A percentile compares a stretch with the other conserved stretches of the same genome.
Evolutionary conservation across 2,888 invertebrate genomes (phyloP).

Genomic region (Deroplatys truncata): DNA sequence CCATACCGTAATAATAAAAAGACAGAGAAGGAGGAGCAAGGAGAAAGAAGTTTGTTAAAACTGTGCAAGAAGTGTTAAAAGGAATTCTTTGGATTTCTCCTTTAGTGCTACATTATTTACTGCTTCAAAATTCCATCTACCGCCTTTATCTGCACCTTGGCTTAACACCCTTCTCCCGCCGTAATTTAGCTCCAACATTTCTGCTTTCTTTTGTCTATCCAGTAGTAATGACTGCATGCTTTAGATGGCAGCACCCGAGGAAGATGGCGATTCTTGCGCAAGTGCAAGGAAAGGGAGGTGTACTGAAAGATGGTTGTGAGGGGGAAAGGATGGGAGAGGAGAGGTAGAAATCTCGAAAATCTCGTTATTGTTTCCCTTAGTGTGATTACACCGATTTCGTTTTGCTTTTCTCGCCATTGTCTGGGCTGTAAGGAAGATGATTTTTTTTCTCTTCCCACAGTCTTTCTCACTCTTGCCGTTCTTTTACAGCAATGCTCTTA

Average conservation of each 20-base stretch:
- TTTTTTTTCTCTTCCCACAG: neutral
- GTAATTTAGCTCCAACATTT: neutral
- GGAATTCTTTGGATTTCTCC: neutral
- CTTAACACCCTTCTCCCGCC: neutral
- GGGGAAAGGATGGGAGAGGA: neutral
- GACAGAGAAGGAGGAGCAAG: neutral
- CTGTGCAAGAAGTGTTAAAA: neutral
- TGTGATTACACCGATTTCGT: conserved; percentile 16
- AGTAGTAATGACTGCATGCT: conserved; percentile 10
- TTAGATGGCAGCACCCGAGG: conserved; percentile 3
- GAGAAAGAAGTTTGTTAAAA: neutral
- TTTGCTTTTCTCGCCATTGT: conserved; percentile 1
- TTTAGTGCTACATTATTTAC: neutral
- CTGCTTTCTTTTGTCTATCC: conserved; percentile 9
- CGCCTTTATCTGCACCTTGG: neutral
- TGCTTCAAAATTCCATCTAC: neutral
- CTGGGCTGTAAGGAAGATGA: neutral
- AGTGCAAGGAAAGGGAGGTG: neutral
- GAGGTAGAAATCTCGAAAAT: conserved; percentile 12
- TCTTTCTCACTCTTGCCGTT: neutral
- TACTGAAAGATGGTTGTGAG: conserved; percentile 11
- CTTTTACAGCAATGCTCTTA: neutral
- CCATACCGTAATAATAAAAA: neutral
- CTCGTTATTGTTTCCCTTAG: conserved; percentile 14
- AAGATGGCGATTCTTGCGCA: neutral